These are phyloP conservation scores for Venustoraphidia nigricollis DNA, from an alignment of 2,888 invertebrate species.

Conservation along the genomic window DNA sequence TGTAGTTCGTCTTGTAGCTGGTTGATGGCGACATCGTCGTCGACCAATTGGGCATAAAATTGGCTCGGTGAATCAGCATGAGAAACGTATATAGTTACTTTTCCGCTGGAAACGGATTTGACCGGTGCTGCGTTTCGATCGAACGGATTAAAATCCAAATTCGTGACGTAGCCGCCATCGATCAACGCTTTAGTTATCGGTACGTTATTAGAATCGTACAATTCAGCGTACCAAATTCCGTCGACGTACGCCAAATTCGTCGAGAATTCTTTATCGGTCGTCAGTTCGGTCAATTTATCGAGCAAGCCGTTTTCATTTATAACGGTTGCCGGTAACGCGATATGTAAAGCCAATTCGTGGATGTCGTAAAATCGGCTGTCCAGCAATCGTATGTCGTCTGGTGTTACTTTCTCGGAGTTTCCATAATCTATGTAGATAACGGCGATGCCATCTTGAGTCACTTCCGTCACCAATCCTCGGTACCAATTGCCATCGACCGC, in stretches of 20 bases:
- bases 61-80: conserved; percentile 63
- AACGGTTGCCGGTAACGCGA: conserved; percentile 18
- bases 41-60: conserved; percentile 55
- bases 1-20: conserved; percentile 50
- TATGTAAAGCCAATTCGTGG: conserved; percentile 21
- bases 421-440: conserved; percentile 57
- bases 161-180: conserved; percentile 21
- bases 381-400: conserved; percentile 18
- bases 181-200: conserved; percentile 34
- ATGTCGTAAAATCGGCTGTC: conserved; percentile 20
- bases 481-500: conserved; percentile 52
- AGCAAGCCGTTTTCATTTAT: neutral
- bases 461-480: conserved; percentile 37
- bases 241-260: conserved; percentile 33
- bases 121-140: conserved; percentile 14
- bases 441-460: conserved; percentile 29
- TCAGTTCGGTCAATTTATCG: conserved; percentile 28
- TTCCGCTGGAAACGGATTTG: conserved; percentile 12
- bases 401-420: conserved; percentile 40
- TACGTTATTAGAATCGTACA: conserved; percentile 30
- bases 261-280: conserved; percentile 30
- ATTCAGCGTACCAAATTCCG: conserved; percentile 37
- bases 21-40: conserved; percentile 38
- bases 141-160: conserved; percentile 6
- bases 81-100: conserved; percentile 35